These are phyloP conservation scores for Apteryx owenii DNA, from an alignment of 2,113 vertebrate species.

Conservation along the genomic window DNA sequence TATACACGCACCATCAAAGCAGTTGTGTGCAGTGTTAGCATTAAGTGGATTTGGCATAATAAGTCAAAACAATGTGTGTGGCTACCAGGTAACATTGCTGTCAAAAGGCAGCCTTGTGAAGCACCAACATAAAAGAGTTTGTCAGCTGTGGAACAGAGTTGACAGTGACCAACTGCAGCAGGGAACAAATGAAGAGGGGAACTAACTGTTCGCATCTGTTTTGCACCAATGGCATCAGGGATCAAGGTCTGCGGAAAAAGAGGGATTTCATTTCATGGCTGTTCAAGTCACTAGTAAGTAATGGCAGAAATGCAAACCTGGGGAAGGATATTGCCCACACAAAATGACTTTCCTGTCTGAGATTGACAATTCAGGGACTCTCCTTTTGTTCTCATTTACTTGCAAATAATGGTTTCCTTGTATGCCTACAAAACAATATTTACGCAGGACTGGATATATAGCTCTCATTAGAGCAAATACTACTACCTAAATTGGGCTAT, in stretches of 20 bases:
- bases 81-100: neutral
- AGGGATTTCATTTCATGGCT: neutral
- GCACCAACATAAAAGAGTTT: neutral
- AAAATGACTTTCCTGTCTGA: neutral
- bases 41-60: neutral
- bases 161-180: slow-evolving; percentile 23
- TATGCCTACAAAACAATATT: slow-evolving; percentile 63
- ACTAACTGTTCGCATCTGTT: neutral
- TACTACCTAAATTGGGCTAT: slow-evolving; percentile 77
- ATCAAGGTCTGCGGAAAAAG: neutral
- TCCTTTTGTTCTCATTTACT: slow-evolving; percentile 58
- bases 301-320: neutral
- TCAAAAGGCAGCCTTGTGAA: neutral
- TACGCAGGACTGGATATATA: slow-evolving; percentile 68
- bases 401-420: slow-evolving; percentile 32
- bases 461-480: slow-evolving; percentile 70
- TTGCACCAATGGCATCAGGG: fast-evolving
- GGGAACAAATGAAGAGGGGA: neutral
- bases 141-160: neutral
- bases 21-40: neutral
- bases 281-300: neutral
- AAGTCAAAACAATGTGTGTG: neutral
- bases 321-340: neutral
- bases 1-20: neutral
- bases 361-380: slow-evolving; percentile 41